A percentile compares a stretch with the other conserved stretches of the same genome.
Conservation (phyloP, 1,140 invertebrate species). For the Drosophila bipectinata region DNA sequence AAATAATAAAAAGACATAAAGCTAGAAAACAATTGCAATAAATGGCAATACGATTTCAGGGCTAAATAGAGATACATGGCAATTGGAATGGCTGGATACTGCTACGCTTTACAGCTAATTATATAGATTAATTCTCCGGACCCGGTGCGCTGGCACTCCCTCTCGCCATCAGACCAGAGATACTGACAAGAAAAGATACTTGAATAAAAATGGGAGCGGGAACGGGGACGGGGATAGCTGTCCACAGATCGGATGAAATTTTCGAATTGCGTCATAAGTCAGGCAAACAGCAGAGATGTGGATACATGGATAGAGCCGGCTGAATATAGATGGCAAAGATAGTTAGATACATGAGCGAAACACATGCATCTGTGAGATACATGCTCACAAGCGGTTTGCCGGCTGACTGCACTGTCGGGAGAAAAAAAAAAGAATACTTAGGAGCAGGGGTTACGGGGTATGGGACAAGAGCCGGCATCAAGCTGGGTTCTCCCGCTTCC, state of each 20-base stretch:
- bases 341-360: slow-evolving; percentile 62
- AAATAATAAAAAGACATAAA: slow-evolving; percentile 3
- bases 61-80: slow-evolving; percentile 60
- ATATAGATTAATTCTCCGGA: slow-evolving; percentile 64
- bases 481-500: slow-evolving; percentile 44
- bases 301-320: slow-evolving; percentile 28
- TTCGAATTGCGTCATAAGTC: slow-evolving; percentile 74
- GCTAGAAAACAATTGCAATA: slow-evolving; percentile 44
- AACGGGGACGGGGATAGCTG: not conserved
- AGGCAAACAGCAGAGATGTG: slow-evolving; percentile 34
- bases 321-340: slow-evolving; percentile 68
- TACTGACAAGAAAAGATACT: slow-evolving; percentile 1
- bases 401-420: slow-evolving; percentile 50
- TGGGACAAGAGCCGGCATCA: slow-evolving; percentile 39
- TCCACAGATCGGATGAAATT: slow-evolving; percentile 54
- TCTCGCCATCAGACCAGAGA: slow-evolving; percentile 11
- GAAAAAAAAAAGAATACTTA: slow-evolving; percentile 1
- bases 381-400: slow-evolving; percentile 41
- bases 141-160: not conserved
- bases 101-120: slow-evolving; percentile 60
- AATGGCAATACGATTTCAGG: slow-evolving; percentile 59
- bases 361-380: slow-evolving; percentile 52
- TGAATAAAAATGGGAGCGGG: not conserved
- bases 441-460: not conserved
- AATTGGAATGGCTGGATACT: slow-evolving; percentile 46